A percentile compares a stretch with the other conserved stretches of the same genome.
These are phyloP conservation scores for Ascaphus truei DNA, from an alignment of 2,113 vertebrate species.

Conservation along the genomic window DNA sequence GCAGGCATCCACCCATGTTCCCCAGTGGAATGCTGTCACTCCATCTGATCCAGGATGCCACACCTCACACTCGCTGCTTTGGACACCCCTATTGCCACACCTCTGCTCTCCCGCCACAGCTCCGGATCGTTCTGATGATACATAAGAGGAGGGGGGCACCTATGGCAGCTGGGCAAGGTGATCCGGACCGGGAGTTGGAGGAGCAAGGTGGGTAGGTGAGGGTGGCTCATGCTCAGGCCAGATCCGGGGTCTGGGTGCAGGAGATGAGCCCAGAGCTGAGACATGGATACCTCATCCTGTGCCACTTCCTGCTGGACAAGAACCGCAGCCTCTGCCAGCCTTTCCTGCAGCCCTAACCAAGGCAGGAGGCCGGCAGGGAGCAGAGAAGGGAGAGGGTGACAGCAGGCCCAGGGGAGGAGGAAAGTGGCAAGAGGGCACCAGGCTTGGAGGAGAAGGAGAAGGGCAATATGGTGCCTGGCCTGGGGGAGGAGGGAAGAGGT, in stretches of 20 bases:
- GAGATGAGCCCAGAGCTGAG: conserved; percentile 80
- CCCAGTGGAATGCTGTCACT: too few relatives aligned
- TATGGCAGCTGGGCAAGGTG: not conserved
- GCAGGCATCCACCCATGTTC: too few relatives aligned
- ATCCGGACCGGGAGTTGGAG: conserved; percentile 10
- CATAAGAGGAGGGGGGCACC: conserved; percentile 9
- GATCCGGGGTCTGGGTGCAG: conserved; percentile 54
- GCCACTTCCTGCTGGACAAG: conserved; percentile 83
- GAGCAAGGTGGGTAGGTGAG: conserved; percentile 6
- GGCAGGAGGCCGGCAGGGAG: conserved; percentile 12
- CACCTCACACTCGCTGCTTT: too few relatives aligned
- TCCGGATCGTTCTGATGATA: too few relatives aligned
- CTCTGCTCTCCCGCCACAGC: too few relatives aligned
- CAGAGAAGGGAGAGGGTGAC: conserved; percentile 24
- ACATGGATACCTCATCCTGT: conserved; percentile 83
- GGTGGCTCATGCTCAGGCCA: conserved; percentile 1
- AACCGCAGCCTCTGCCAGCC: conserved; percentile 76
- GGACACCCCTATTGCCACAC: too few relatives aligned
- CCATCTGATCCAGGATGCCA: too few relatives aligned
- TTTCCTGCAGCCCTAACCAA: conserved; percentile 67
- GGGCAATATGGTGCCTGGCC: conserved; percentile 17
- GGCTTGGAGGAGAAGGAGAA: conserved; percentile 30
- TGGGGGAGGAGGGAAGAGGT: too few relatives aligned
- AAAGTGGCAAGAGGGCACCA: not conserved
- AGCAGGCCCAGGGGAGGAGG: not conserved